Evolutionary conservation across 1,140 invertebrate genomes (phyloP), one percentile per base, ranked within the genome.

Genomic region (Orius laevigatus): DNA sequence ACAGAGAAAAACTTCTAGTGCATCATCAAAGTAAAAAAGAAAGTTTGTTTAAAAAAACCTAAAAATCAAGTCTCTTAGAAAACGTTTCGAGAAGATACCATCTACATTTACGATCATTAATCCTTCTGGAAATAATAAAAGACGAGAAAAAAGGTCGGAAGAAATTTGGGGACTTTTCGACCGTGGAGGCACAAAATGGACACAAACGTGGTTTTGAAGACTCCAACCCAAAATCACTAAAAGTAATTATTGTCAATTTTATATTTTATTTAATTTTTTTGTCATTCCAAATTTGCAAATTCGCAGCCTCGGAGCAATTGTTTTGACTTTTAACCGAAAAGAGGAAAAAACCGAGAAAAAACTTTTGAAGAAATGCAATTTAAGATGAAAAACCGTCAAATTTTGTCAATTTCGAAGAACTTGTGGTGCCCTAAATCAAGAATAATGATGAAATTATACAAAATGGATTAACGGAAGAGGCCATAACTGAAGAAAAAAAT

Each of bases 1-100:
- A 84, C 44, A 78, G 89, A 63, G 93, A 98, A 65, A 85, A 87
- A 58, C 59, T 84, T 40, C 66, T 98, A 34, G 58, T 85, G 45
- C 48, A 70, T 73, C 5, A 57, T 88, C 4, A 87, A 87, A 58
- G 66, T 66, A 55, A 56, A 34, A n/a, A n/a, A n/a, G n/a, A n/a
- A n/a, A n/a, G n/a, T n/a, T n/a, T n/a, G n/a, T n/a, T n/a, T n/a
- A n/a, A n/a, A n/a, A n/a, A n/a, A n/a, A n/a, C n/a, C n/a, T 5
- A 87, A 86, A 58, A n/a, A n/a, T n/a, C 5, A 10, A 15, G 50
- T 81, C 76, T 46, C 60, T 86, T 48, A 55, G 70, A 14, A 74
- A 72, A 57, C 64, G 76, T 35, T 88, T 78, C 70, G 78, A 81
- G 61, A 71, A 67, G 55, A 69, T 76, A 45, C 79, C 80, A 40